Percentiles rank a stretch among this genome's conserved stretches.
These are phyloP conservation scores for Poecilia wingei DNA, from an alignment of 2,797 vertebrate genomes.

Conservation along the genomic window DNA sequence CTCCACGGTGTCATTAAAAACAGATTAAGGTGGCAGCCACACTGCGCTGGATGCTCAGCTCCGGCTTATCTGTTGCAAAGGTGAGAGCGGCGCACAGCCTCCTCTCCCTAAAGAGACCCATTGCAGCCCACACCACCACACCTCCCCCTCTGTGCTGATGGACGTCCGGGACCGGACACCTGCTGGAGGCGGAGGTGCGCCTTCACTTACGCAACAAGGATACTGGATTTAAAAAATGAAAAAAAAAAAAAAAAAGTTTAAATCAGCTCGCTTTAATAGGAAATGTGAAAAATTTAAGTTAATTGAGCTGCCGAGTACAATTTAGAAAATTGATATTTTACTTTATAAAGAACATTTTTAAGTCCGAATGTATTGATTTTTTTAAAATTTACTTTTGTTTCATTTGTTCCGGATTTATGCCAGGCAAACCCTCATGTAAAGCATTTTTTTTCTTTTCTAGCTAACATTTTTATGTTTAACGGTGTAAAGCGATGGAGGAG, in stretches of 20 bases:
- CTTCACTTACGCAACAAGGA: constrained; percentile 18
- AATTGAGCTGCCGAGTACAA: not conserved
- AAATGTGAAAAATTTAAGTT: not conserved
- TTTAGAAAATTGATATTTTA: not conserved
- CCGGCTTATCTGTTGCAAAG: constrained; percentile 74
- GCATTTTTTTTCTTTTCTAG: not conserved
- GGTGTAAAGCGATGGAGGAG: not conserved
- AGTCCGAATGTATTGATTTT: not conserved
- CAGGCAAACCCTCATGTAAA: not conserved
- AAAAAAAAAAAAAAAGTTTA: not conserved
- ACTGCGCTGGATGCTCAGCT: constrained; percentile 59
- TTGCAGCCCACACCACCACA: not conserved
- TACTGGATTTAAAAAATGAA: not conserved
- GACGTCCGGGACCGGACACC: constrained; percentile 51
- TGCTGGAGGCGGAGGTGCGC: constrained; percentile 42
- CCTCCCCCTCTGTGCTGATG: constrained; percentile 15
- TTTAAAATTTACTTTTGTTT: too few relatives aligned
- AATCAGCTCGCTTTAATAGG: not conserved
- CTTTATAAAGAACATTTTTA: not conserved
- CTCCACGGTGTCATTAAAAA: constrained; percentile 79
- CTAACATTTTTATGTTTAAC: not conserved
- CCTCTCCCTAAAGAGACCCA: constrained; percentile 7
- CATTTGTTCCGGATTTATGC: not conserved
- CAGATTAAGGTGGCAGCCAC: constrained; percentile 79
- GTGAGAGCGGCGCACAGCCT: constrained; percentile 61